Conservation (phyloP, 2,888 invertebrate genomes). For the Chymomyza procnemis region DNA sequence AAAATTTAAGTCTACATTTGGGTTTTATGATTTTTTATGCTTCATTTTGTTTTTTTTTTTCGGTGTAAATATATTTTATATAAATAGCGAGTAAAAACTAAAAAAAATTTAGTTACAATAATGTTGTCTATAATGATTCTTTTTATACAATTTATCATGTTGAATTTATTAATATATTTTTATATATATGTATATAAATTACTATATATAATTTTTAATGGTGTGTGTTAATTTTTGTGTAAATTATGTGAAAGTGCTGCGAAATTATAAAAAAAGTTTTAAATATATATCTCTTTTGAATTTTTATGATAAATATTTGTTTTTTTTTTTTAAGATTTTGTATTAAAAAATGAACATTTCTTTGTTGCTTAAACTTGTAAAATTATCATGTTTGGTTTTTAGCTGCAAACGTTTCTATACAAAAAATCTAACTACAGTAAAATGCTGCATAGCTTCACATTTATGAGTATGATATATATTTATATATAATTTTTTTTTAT, state of each 20-base stretch:
- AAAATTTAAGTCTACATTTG: constrained; percentile 48
- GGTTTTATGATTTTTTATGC: constrained; percentile 17
- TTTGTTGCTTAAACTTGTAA: constrained; percentile 50
- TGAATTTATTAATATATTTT: not conserved
- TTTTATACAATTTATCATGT: constrained; percentile 33
- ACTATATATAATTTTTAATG: constrained; percentile 22
- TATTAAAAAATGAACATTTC: constrained; percentile 59
- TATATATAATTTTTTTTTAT: constrained; percentile 32
- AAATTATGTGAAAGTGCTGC: constrained; percentile 53
- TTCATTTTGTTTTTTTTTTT: constrained; percentile 20
- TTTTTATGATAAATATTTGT: constrained; percentile 28
- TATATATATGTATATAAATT: constrained; percentile 28
- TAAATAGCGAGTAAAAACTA: constrained; percentile 63
- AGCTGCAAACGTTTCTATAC: constrained; percentile 69
- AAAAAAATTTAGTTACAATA: constrained; percentile 52
- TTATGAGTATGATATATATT: constrained; percentile 49
- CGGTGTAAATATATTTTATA: constrained; percentile 57
- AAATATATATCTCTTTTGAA: constrained; percentile 19
- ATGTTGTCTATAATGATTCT: constrained; percentile 39
- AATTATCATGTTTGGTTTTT: constrained; percentile 32
- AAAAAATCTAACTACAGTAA: constrained; percentile 73
- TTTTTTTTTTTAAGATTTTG: constrained; percentile 29
- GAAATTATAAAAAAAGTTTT: constrained; percentile 55
- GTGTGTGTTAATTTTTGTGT: constrained; percentile 27
- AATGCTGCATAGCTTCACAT: constrained; percentile 59